Conservation (phyloP, 1,140 invertebrate species). For the Monomorium pharaonis region DNA sequence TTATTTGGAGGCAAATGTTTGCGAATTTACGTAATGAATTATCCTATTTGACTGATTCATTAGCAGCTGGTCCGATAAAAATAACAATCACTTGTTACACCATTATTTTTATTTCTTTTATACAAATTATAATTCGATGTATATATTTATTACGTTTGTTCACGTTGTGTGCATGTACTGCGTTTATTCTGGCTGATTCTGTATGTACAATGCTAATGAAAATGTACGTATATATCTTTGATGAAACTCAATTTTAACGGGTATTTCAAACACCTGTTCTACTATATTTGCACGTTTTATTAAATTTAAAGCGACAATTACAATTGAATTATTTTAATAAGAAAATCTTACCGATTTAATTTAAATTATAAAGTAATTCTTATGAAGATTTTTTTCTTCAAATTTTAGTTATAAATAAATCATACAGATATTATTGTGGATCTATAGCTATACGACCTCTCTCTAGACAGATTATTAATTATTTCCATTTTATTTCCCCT, state of each 20-base stretch:
- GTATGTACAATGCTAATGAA: background rate
- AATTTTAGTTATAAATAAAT: background rate
- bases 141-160: background rate
- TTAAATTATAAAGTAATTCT: background rate
- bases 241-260: background rate
- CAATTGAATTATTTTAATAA: background rate
- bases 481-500: background rate
- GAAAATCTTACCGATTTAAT: background rate
- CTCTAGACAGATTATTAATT: background rate
- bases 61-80: background rate
- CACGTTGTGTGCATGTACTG: background rate
- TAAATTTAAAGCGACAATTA: constrained; percentile 1
- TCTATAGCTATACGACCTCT: background rate
- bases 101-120: background rate
- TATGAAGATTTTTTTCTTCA: background rate
- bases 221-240: background rate
- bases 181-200: background rate
- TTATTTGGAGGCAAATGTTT: background rate
- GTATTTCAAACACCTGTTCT: background rate
- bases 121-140: background rate
- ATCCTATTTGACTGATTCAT: background rate
- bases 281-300: background rate
- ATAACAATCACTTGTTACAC: background rate
- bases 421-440: background rate
- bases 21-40: background rate